Conservation (phyloP, 2,797 vertebrate genomes). For the Tympanoctomys barrerae region DNA sequence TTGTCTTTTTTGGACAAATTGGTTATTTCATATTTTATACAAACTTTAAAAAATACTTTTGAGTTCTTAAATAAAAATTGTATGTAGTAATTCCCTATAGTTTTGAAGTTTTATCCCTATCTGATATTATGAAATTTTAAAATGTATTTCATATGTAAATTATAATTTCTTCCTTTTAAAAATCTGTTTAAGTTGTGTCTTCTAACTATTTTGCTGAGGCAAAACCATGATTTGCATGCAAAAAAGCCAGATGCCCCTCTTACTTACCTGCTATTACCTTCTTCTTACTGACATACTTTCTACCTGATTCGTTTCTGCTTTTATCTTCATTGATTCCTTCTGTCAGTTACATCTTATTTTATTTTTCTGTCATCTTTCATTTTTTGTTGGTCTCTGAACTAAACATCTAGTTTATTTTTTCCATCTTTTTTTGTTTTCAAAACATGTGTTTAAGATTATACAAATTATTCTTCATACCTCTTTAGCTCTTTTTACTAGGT, state of each 20-base stretch:
- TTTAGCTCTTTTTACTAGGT: neutral
- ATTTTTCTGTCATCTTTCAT: conserved; percentile 13
- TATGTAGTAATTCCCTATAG: neutral
- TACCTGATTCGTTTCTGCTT: neutral
- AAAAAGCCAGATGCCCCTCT: neutral
- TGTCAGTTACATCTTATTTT: neutral
- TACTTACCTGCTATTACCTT: neutral
- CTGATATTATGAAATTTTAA: neutral
- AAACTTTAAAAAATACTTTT: neutral
- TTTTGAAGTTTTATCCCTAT: neutral
- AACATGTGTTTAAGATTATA: neutral
- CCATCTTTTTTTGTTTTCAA: neutral
- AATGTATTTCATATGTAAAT: neutral
- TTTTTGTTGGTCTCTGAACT: neutral
- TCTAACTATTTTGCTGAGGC: neutral
- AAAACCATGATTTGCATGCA: neutral
- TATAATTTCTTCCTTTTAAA: neutral
- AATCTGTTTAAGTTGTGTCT: neutral
- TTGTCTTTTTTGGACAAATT: neutral
- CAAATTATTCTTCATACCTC: neutral
- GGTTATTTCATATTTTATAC: neutral
- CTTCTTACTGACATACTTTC: neutral
- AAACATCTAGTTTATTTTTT: neutral
- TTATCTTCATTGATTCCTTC: neutral
- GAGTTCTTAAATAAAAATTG: neutral